These are phyloP conservation scores for Lissonota sp. DNA, from an alignment of 2,888 invertebrate species.

Conservation along the genomic window DNA sequence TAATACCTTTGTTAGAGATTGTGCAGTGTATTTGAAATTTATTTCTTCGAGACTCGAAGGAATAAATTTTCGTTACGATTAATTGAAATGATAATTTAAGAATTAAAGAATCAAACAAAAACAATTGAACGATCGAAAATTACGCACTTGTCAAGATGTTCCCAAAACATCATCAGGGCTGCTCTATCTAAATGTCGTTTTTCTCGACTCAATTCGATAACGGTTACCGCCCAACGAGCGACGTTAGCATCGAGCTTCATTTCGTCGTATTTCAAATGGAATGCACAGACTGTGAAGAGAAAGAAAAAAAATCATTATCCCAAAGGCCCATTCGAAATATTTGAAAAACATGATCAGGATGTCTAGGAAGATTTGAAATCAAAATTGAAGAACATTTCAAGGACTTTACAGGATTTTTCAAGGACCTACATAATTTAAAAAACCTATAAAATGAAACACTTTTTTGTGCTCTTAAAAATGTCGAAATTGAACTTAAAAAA, in stretches of 20 bases:
- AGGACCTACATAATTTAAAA: no score
- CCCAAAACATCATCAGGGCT: slow-evolving; percentile 98
- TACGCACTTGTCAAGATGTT: slow-evolving; percentile 95
- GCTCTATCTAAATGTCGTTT: slow-evolving; percentile 99
- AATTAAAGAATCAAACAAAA: not conserved
- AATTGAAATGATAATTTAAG: not conserved
- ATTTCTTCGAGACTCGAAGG: not conserved
- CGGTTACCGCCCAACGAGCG: slow-evolving; percentile 97
- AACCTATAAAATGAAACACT: no score
- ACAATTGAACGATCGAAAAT: slow-evolving; percentile 33
- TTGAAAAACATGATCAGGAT: no score
- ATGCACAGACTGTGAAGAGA: slow-evolving; percentile 92
- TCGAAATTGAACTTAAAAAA: no score
- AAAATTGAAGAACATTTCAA: not conserved
- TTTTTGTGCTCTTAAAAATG: no score
- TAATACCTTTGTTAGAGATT: slow-evolving; percentile 52
- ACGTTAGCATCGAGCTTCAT: slow-evolving; percentile 98
- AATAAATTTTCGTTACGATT: not conserved
- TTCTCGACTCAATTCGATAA: slow-evolving; percentile 95
- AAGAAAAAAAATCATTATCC: no score
- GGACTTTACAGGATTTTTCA: no score
- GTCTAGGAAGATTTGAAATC: no score
- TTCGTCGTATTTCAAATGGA: slow-evolving; percentile 98
- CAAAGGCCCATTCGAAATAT: no score
- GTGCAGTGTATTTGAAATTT: slow-evolving; percentile 30